Evolutionary conservation across 37 sponge, comb jelly and placozoan species (phyloP).

Genomic region (Ephydatia muelleri): DNA sequence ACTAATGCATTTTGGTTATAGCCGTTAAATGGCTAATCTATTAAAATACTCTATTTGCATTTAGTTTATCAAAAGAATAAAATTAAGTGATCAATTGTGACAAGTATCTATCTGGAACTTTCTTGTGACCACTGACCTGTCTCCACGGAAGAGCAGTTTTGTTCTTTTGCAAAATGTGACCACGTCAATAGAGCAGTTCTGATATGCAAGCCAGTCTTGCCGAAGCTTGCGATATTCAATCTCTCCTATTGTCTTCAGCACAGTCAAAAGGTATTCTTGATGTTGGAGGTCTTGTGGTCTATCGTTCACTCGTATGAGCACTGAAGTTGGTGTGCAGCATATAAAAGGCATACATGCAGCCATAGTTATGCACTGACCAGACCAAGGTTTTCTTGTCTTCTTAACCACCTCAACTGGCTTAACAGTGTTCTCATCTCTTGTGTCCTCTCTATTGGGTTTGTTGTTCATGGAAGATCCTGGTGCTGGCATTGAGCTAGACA

Average conservation of each 20-base stretch:
- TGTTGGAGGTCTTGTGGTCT: constrained; percentile 28
- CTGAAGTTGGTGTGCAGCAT: constrained; percentile 19
- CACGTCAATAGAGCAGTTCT: constrained; percentile 67
- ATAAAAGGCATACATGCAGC: too few species aligned
- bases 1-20: too few species aligned
- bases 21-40: too few species aligned
- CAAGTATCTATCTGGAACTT: neutral
- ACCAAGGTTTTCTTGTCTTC: neutral
- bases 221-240: constrained; percentile 67
- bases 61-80: neutral
- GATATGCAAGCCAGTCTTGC: constrained; percentile 75
- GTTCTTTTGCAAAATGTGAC: constrained; percentile 65
- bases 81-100: neutral
- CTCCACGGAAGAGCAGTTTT: constrained; percentile 77
- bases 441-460: neutral
- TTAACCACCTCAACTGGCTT: neutral
- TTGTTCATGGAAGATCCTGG: neutral
- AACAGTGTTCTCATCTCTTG: neutral
- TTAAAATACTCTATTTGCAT: neutral
- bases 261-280: constrained; percentile 45
- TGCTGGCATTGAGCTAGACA: too few species aligned
- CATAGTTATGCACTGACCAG: neutral
- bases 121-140: constrained; percentile 36
- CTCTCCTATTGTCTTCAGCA: constrained; percentile 26
- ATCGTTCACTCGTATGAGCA: constrained; percentile 58